Evolutionary conservation across 1,140 invertebrate genomes (phyloP), one percentile per base, ranked within the genome.

Genomic region (Charaxes varanes): DNA sequence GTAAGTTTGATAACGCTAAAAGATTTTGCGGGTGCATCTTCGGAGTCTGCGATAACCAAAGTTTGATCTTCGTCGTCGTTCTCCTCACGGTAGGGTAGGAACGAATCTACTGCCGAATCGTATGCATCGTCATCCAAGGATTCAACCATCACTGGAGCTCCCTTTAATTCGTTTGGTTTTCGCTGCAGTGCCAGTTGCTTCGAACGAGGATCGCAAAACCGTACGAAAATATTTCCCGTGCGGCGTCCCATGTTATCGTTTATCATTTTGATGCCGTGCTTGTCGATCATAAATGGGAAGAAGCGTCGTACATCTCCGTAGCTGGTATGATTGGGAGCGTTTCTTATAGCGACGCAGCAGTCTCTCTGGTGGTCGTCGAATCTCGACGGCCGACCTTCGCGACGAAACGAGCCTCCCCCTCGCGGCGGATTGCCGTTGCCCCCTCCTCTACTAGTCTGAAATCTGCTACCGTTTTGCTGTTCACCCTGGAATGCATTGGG

Each of bases 261-360:
- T 4, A 94, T 90, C 51, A 97, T 86, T 74, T 96, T 96, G 16
- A 97, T 88, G 2, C 94, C 93, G 59, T 93, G 91, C 44, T 91
- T 91, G 5, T 91, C 89, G 21, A 97, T 94, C 56, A 90, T 89
- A 32, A 92, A 87, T 3, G 88, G 86, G 65, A 97, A 97, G 44
- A 96, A 92, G 33, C 91, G 88, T 6, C 93, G 84, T 0, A 97
- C 81, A 59, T 96, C 94, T 11, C 88, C 87, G 59, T 94, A 94
- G n/a, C 86, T 88, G 0, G 91, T 87, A 41, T 86, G 89, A 8
- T 86, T 70, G 1, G 88, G 88, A 64, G 92, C 88, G 36, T 91
- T 90, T 22, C 87, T 86, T 0, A 96, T 84, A 50, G 92, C 89
- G 5, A 95, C 86, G 56, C 92, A 92, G 32, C 70, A 72, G 8